A percentile compares a stretch with the other conserved stretches of the same genome.
Evolutionary conservation across 2,113 vertebrate genomes (phyloP).

Genomic region (Leucoraja erinaceus): DNA sequence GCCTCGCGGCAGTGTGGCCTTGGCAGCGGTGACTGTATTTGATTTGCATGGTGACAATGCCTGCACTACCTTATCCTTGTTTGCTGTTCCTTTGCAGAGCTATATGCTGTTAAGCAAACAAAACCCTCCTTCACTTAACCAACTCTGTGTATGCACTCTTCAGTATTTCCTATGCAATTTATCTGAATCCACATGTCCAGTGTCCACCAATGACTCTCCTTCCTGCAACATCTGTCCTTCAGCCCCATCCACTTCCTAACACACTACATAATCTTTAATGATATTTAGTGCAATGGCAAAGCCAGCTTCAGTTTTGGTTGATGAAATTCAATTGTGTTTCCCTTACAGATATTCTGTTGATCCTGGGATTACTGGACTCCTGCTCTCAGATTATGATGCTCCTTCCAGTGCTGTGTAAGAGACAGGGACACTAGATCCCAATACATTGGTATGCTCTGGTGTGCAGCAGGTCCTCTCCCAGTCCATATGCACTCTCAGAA

Average conservation of each 20-base stretch:
- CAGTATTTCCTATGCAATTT: background rate
- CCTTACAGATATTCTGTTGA: background rate
- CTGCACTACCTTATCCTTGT: background rate
- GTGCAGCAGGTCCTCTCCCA: no score
- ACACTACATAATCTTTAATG: background rate
- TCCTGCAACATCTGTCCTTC: background rate
- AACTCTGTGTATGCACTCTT: background rate
- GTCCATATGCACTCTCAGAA: no score
- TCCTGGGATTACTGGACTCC: no score
- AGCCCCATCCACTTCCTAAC: background rate
- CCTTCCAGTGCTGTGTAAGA: no score
- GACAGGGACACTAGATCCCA: no score
- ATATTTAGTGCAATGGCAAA: background rate
- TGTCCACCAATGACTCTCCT: background rate
- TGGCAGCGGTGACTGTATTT: background rate
- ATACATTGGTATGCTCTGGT: no score
- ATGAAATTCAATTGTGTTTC: background rate
- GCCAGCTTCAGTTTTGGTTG: background rate
- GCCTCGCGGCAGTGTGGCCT: no score
- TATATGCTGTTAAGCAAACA: background rate
- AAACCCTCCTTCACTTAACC: background rate
- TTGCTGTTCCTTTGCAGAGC: background rate
- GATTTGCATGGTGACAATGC: background rate
- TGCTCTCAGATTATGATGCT: no score
- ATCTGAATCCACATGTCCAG: background rate